phyloP scores from a whole-genome alignment of 2,888 invertebrate species.

The Temnothorax ravouxi region DNA sequence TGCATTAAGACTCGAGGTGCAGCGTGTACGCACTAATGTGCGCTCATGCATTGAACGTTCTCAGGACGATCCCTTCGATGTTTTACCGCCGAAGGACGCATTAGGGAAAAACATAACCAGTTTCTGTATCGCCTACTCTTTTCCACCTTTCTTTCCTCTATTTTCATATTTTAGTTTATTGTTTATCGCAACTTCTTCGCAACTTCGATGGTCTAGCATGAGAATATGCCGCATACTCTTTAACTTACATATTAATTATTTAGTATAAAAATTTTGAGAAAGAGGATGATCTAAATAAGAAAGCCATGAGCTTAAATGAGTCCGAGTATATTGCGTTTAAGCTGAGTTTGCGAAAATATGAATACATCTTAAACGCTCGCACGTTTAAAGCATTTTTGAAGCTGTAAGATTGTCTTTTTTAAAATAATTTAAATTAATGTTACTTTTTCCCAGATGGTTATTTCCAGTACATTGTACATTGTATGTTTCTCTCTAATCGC shows the following conservation, averaged over 20 bases:
- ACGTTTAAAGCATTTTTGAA: not conserved
- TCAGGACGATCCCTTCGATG: constrained; percentile 72
- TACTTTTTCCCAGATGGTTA: not conserved
- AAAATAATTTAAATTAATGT: not conserved
- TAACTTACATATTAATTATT: constrained; percentile 16
- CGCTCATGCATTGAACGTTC: constrained; percentile 83
- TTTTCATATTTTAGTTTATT: constrained; percentile 26
- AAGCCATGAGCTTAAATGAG: not conserved
- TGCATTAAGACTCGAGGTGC: constrained; percentile 74
- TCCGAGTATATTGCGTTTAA: not conserved
- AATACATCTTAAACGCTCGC: not conserved
- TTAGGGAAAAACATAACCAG: constrained; percentile 35
- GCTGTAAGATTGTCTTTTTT: not conserved
- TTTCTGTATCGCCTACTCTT: not conserved
- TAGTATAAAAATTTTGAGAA: not conserved
- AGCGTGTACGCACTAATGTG: constrained; percentile 82
- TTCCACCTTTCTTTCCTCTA: not conserved
- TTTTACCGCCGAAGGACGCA: constrained; percentile 18
- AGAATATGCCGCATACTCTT: not conserved
- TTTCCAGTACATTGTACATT: not conserved
- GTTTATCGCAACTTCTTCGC: not conserved
- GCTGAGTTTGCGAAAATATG: not conserved
- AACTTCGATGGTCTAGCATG: not conserved
- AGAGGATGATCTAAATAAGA: not conserved
- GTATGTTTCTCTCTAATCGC: constrained; percentile 4